Percentiles rank a stretch among this genome's conserved stretches.
phyloP scores from a whole-genome alignment of 2,113 vertebrate species.

The chimpanzee (Pan troglodytes) region DNA sequence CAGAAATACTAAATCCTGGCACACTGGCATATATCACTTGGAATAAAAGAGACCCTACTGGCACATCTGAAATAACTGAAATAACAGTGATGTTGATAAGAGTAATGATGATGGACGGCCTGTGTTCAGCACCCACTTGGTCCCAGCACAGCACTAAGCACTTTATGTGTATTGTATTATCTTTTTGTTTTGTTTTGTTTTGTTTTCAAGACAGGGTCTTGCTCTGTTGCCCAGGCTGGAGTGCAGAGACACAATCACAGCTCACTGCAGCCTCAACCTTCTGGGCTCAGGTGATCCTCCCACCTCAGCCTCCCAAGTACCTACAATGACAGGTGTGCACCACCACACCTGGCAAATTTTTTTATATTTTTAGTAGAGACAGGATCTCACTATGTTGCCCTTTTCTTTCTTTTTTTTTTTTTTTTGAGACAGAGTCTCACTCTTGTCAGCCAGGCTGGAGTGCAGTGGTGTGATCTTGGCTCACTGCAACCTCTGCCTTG shows the following conservation, averaged over 20 bases:
- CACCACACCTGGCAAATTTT: not conserved
- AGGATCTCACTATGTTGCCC: not conserved
- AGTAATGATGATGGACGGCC: accelerated
- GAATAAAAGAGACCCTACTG: not conserved
- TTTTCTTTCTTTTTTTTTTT: too few relatives aligned
- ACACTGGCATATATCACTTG: not conserved
- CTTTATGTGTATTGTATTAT: not conserved
- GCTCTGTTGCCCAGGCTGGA: not conserved
- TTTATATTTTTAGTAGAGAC: not conserved
- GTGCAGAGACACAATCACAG: not conserved
- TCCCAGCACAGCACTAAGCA: not conserved
- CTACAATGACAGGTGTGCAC: not conserved
- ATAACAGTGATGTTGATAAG: accelerated
- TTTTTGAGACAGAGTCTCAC: too few relatives aligned
- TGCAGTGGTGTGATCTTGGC: too few relatives aligned
- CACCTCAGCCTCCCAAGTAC: not conserved
- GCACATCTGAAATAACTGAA: not conserved
- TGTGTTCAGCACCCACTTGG: too few relatives aligned
- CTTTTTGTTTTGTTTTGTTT: not conserved
- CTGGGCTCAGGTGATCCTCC: not conserved
- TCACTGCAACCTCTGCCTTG: too few relatives aligned
- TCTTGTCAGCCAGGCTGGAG: too few relatives aligned
- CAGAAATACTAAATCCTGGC: not conserved
- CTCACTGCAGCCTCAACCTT: not conserved
- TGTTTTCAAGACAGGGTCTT: not conserved